Evolutionary conservation across 2,888 invertebrate species (phyloP).

Genomic region (Dryococelus australis): DNA sequence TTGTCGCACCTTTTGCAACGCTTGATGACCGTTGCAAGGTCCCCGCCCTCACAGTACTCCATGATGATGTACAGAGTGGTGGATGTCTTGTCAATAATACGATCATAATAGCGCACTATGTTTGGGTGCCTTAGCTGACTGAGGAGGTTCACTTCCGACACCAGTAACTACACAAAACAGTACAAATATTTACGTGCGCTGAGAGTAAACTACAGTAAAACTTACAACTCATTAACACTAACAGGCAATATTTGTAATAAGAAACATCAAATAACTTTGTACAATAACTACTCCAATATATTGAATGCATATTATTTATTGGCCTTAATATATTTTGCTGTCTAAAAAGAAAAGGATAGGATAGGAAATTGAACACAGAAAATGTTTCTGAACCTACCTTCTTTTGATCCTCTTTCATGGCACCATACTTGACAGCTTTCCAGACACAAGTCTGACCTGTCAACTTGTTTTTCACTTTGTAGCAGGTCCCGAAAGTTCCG

Average conservation of each 20-base stretch:
- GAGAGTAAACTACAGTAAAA: background rate
- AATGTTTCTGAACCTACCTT: constrained; percentile 54
- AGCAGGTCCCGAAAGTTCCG: constrained; percentile 67
- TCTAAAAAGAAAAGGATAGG: too few species aligned
- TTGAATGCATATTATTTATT: too few species aligned
- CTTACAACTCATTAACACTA: too few species aligned
- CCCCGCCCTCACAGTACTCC: constrained; percentile 70
- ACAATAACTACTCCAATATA: too few species aligned
- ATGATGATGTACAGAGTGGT: constrained; percentile 68
- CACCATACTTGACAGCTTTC: constrained; percentile 68
- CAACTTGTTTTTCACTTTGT: constrained; percentile 65
- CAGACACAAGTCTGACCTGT: constrained; percentile 66
- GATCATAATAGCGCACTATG: constrained; percentile 66
- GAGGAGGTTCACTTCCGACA: constrained; percentile 65
- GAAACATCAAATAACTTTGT: too few species aligned
- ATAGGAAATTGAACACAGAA: background rate
- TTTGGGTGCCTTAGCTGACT: constrained; percentile 64
- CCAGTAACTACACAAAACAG: constrained; percentile 54
- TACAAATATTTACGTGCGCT: constrained; percentile 4
- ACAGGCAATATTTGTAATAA: too few species aligned
- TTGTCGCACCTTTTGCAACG: constrained; percentile 56
- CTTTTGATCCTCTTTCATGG: constrained; percentile 63
- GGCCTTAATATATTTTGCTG: too few species aligned
- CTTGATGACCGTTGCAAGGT: constrained; percentile 63
- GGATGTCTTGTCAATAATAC: constrained; percentile 64